Base-by-base conservation (phyloP, 2,888 invertebrate species). In the Minunthozetes semirufus region DNA sequence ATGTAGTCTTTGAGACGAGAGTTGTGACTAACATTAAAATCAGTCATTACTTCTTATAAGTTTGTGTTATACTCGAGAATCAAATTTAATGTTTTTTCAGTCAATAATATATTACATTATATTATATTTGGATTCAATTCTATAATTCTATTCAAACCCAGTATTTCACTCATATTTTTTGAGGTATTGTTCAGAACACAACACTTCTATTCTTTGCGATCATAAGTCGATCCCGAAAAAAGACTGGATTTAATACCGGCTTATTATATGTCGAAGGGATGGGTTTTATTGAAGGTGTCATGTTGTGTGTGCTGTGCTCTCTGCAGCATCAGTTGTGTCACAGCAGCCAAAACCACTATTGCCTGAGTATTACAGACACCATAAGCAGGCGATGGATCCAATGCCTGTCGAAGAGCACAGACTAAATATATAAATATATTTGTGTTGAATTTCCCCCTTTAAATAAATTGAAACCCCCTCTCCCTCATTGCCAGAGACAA, bases 201-300 rank as follows among this genome's bases (percentile, higher is more conserved):
- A 25, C 56, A 56, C 56, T 56, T 56, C 22, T 56, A 56, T 56
- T 56, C 50, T 4, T 56, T 19, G 22, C 19, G 2, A 11, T 19
- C 19, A 56, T 42, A 56, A 56, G 56, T 13, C 19, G 22, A 22
- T 19, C n/a, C 11, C n/a, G 25, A 56, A 56, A 38, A 17, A 42
- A 33, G 38, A 68, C 42, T 42, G 38, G 68, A 42, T 68, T 68
- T 68, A 68, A 42, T 68, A 13, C n/a, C 42, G 42, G 68, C 68
- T 68, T 68, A 68, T 68, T 68, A 68, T 42, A 42, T 42, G 42
- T 59, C 0, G 13, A 2, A 63, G 38, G 68, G 68, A 68, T 68
- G 68, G 42, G 46, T 68, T 68, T 42, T 68, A 68, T 68, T 68
- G 68, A 46, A 68, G 68, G 68, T 68, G 68, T 68, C 68, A 22